Evolutionary conservation across 2,113 vertebrate species (phyloP).

Genomic region (Burhinus bistriatus): DNA sequence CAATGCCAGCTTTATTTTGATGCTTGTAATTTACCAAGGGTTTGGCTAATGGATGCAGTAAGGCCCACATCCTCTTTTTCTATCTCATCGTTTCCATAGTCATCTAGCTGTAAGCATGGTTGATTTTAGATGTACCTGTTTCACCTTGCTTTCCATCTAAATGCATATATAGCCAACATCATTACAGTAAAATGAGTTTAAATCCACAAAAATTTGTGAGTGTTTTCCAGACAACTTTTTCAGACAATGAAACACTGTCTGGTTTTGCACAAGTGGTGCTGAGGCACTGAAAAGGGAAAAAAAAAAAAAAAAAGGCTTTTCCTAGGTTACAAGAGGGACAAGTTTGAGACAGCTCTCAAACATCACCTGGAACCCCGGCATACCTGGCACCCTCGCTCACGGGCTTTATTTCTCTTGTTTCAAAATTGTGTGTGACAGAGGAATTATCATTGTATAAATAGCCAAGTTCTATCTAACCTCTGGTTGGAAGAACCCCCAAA

Average conservation of each 20-base stretch:
- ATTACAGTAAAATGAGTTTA: background rate
- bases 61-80: background rate
- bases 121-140: background rate
- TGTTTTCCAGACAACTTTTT: background rate
- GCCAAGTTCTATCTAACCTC: background rate
- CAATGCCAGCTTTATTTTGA: background rate
- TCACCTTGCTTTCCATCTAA: background rate
- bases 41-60: background rate
- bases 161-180: background rate
- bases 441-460: background rate
- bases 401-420: background rate
- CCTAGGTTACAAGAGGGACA: background rate
- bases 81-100: background rate
- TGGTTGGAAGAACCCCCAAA: background rate
- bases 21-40: background rate
- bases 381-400: background rate
- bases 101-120: background rate
- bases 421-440: background rate
- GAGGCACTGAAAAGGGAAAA: background rate
- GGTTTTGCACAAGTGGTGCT: background rate
- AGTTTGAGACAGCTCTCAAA: background rate
- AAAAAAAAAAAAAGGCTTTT: background rate
- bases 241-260: background rate
- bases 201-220: background rate
- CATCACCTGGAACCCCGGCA: background rate